phyloP scores from a whole-genome alignment of 1,140 invertebrate genomes.

The Lepeophtheirus salmonis region DNA sequence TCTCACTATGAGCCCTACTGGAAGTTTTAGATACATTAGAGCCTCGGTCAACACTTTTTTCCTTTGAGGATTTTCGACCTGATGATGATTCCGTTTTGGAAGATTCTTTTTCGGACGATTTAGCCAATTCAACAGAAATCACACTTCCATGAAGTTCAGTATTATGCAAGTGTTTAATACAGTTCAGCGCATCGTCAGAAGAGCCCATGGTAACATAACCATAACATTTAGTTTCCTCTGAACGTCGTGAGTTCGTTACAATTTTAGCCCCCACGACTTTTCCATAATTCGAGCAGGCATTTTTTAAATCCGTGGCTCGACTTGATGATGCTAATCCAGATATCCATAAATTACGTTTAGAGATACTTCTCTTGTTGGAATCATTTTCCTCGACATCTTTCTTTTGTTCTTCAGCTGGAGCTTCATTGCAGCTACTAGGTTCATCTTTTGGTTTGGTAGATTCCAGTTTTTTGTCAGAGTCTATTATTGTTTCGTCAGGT shows the following conservation, averaged over 20 bases:
- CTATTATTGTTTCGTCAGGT: background rate
- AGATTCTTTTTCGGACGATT: background rate
- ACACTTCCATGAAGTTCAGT: slow-evolving; percentile 79
- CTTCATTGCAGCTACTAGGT: background rate
- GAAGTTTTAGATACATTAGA: background rate
- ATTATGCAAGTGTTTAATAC: slow-evolving; percentile 66
- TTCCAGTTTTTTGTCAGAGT: background rate
- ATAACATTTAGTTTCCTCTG: slow-evolving; percentile 74
- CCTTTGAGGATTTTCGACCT: background rate
- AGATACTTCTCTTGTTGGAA: background rate
- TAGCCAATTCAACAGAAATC: slow-evolving; percentile 74
- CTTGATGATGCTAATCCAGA: slow-evolving; percentile 71
- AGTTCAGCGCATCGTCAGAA: slow-evolving; percentile 64
- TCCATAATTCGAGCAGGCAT: slow-evolving; percentile 71
- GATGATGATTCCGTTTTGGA: background rate
- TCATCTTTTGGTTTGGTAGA: background rate
- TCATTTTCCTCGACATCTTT: slow-evolving; percentile 24
- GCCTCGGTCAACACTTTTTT: background rate
- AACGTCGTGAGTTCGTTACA: slow-evolving; percentile 77
- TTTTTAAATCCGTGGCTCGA: slow-evolving; percentile 72
- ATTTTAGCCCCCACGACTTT: slow-evolving; percentile 84
- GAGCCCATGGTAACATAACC: slow-evolving; percentile 85
- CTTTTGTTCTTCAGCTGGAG: background rate
- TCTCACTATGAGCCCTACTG: no score
- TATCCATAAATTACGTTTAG: slow-evolving; percentile 56